Evolutionary conservation across 2,113 vertebrate genomes (phyloP).

Genomic region (Ochotona princeps): DNA sequence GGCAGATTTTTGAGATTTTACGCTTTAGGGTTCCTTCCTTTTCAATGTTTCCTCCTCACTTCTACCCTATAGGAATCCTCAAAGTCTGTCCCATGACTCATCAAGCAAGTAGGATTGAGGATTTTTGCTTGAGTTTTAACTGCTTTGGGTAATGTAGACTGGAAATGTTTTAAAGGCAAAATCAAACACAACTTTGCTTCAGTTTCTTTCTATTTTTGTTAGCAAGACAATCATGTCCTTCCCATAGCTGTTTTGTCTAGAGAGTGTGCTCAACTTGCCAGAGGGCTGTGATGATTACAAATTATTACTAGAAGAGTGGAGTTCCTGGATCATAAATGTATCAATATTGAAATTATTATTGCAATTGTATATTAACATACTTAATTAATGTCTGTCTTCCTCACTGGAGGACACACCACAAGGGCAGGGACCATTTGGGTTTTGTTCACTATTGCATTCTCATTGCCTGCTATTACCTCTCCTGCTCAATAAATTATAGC

Average conservation of each 20-base stretch:
- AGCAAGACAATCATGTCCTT: background rate
- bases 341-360: background rate
- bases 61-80: background rate
- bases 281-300: background rate
- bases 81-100: background rate
- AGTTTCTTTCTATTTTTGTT: slow-evolving; percentile 14
- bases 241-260: background rate
- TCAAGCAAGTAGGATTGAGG: background rate
- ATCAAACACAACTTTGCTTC: background rate
- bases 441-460: background rate
- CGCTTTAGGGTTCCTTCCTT: background rate
- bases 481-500: background rate
- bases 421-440: background rate
- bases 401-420: background rate
- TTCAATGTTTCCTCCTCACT: background rate
- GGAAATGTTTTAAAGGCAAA: background rate
- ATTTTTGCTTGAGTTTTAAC: background rate
- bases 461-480: background rate
- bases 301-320: background rate
- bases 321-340: background rate
- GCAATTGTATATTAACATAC: background rate
- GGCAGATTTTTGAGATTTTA: background rate
- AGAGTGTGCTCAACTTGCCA: background rate
- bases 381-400: background rate
- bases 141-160: background rate